Evolutionary conservation across 2,797 vertebrate species (phyloP).

Genomic region (Sparus aurata): DNA sequence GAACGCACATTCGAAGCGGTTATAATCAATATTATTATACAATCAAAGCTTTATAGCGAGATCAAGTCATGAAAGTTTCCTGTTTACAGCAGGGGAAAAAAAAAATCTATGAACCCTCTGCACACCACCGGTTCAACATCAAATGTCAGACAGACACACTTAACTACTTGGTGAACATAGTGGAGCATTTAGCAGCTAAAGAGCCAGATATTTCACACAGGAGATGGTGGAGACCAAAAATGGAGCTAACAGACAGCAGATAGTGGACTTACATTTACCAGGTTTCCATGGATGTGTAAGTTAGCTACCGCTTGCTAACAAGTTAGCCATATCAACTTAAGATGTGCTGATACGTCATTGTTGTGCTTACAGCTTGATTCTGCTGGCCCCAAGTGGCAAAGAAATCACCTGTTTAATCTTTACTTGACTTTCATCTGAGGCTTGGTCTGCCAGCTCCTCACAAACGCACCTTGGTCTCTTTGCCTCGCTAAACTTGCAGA

Average conservation of each 20-base stretch:
- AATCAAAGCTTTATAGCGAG: neutral
- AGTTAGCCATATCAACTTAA: neutral
- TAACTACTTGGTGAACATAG: neutral
- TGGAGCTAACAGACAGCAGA: neutral
- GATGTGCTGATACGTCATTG: neutral
- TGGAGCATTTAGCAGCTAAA: neutral
- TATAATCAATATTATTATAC: neutral
- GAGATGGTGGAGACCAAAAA: slow-evolving; percentile 6
- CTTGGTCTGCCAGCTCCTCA: neutral
- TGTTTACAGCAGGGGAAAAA: too few species aligned
- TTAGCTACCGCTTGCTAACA: neutral
- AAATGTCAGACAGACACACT: neutral
- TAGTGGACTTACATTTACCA: neutral
- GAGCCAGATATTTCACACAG: neutral
- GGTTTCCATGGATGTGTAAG: neutral
- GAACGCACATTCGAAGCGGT: neutral
- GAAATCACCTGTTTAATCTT: neutral
- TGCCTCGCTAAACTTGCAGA: neutral
- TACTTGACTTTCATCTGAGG: neutral
- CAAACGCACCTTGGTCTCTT: neutral
- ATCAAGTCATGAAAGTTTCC: neutral
- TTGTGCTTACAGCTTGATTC: neutral
- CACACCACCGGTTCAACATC: neutral
- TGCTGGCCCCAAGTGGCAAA: neutral
- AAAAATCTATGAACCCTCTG: neutral